Evolutionary conservation across 2,113 vertebrate genomes (phyloP).

Genomic region (Syrmaticus mikado): DNA sequence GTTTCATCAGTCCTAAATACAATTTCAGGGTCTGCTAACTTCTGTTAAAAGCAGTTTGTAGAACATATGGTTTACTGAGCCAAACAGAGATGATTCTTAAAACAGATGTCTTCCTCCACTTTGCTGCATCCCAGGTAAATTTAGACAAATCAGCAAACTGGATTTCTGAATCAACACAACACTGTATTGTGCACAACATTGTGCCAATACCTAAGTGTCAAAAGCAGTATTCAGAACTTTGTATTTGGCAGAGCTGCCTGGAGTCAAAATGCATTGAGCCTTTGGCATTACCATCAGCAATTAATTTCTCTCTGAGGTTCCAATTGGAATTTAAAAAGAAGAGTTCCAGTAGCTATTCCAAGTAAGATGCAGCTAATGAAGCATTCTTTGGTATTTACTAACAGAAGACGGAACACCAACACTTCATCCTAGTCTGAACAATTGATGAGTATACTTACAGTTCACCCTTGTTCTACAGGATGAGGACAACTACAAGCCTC

Average conservation of each 20-base stretch:
- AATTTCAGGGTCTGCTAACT: background rate
- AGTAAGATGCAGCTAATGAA: background rate
- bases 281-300: background rate
- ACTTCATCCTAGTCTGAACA: background rate
- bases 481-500: background rate
- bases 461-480: background rate
- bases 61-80: accelerated
- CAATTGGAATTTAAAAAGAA: background rate
- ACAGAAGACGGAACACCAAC: background rate
- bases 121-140: background rate
- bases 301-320: background rate
- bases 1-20: background rate
- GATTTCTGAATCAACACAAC: background rate
- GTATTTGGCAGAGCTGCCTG: background rate
- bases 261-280: background rate
- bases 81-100: background rate
- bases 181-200: background rate
- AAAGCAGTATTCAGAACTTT: background rate
- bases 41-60: background rate
- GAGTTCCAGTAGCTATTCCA: background rate
- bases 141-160: background rate
- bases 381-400: background rate
- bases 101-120: accelerated
- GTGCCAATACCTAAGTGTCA: background rate
- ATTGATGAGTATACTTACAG: background rate